Evolutionary conservation across 1,140 invertebrate genomes (phyloP).

Genomic region (Contarinia nasturtii): DNA sequence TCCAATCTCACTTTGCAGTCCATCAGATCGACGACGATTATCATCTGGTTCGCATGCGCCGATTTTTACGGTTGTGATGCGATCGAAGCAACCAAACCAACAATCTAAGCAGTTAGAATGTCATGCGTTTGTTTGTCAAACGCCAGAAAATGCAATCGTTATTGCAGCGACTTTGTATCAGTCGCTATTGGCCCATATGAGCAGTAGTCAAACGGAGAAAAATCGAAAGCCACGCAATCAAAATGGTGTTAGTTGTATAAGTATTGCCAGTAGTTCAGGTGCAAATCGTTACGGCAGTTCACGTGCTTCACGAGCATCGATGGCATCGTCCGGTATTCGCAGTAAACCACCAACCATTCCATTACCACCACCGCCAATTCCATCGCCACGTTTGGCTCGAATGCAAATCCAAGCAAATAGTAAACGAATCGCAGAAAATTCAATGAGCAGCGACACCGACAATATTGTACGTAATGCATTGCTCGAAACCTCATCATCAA

Average conservation of each 20-base stretch:
- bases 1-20: conserved; percentile 11
- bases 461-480: conserved; percentile 17
- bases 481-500: conserved; percentile 19
- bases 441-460: conserved; percentile 35
- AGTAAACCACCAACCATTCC: too few relatives aligned
- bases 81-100: conserved; percentile 43
- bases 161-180: conserved; percentile 78
- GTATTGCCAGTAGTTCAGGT: conserved; percentile 35
- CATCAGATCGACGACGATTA: conserved; percentile 19
- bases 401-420: conserved; percentile 13
- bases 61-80: conserved; percentile 79
- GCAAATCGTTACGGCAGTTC: neutral
- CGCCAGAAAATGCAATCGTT: conserved; percentile 71
- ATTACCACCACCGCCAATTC: neutral
- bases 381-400: neutral
- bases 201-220: conserved; percentile 23
- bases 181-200: conserved; percentile 62
- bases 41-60: conserved; percentile 43
- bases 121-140: conserved; percentile 76
- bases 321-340: too few relatives aligned
- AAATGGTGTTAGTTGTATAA: conserved; percentile 50
- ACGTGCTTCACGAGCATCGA: conserved; percentile 1
- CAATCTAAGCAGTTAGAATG: conserved; percentile 64
- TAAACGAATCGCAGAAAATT: conserved; percentile 34
- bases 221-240: conserved; percentile 34